Percentiles rank a stretch among this genome's conserved stretches.
Conservation (phyloP, 2,797 vertebrate species). For the Anas flavirostris region DNA sequence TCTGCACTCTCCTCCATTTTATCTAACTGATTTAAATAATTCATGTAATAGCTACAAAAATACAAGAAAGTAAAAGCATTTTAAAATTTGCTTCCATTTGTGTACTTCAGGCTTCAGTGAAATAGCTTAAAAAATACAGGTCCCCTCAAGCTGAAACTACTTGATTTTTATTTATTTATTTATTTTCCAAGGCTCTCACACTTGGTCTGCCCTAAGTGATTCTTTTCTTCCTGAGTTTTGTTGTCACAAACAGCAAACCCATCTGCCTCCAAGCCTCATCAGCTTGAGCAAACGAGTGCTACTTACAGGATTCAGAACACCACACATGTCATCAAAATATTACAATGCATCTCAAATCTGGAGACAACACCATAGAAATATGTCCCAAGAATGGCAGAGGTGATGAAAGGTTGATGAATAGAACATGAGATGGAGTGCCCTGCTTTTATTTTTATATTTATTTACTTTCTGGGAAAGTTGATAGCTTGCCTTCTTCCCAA, state of each 20-base stretch:
- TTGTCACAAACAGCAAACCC: constrained; percentile 22
- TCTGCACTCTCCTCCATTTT: constrained; percentile 45
- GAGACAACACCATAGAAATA: constrained; percentile 26
- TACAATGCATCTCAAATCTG: constrained; percentile 40
- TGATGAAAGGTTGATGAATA: constrained; percentile 60
- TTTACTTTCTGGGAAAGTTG: background rate
- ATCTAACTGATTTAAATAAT: constrained; percentile 65
- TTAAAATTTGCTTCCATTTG: constrained; percentile 61
- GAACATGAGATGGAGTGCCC: constrained; percentile 21
- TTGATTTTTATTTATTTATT: background rate
- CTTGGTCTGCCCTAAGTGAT: background rate
- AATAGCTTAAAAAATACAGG: constrained; percentile 6
- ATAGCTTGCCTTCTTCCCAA: background rate
- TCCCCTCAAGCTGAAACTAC: constrained; percentile 44
- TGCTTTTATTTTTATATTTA: background rate
- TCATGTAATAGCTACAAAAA: constrained; percentile 51
- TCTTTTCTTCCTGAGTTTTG: background rate
- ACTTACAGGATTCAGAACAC: background rate
- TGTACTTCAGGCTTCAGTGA: constrained; percentile 43
- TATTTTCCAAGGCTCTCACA: background rate
- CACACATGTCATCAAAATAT: constrained; percentile 36
- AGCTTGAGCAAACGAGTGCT: background rate
- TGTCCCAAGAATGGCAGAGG: constrained; percentile 31
- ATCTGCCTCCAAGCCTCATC: background rate
- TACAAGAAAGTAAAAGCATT: constrained; percentile 7